Conservation (phyloP, 2,797 vertebrate species). For the Liasis olivaceus region DNA sequence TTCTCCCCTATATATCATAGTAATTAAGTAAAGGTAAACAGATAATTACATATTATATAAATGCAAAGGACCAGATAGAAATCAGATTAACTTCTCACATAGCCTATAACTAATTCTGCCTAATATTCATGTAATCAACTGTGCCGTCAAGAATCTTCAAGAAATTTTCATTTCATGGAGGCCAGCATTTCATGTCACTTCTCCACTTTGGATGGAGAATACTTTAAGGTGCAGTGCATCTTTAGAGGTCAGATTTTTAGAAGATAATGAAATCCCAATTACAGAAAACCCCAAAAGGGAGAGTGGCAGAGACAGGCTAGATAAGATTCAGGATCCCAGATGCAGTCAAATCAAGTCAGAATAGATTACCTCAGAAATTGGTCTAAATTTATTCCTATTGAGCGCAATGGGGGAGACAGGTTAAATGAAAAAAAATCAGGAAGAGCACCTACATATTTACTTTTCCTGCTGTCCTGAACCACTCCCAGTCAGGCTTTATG, state of each 20-base stretch:
- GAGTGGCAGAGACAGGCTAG: background rate
- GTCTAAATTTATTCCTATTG: background rate
- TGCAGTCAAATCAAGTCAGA: background rate
- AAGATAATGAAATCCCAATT: background rate
- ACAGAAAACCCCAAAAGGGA: background rate
- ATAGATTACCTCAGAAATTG: background rate
- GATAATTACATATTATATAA: background rate
- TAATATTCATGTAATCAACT: background rate
- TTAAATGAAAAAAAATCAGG: background rate
- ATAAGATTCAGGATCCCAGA: background rate
- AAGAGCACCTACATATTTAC: background rate
- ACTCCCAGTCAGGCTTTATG: background rate
- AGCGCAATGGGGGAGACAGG: background rate
- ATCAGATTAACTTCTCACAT: background rate
- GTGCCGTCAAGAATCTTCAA: background rate
- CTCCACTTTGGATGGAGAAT: background rate
- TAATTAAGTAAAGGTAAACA: background rate
- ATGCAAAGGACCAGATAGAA: background rate
- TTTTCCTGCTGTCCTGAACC: background rate
- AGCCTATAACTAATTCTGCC: background rate
- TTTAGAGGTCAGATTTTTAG: background rate
- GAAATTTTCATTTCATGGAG: background rate
- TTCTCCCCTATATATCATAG: conserved; percentile 17
- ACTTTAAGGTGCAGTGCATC: background rate
- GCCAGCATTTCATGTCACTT: background rate